These are phyloP conservation scores for Hemicrepidius hirtus DNA, from an alignment of 2,888 invertebrate species.

Conservation along the genomic window DNA sequence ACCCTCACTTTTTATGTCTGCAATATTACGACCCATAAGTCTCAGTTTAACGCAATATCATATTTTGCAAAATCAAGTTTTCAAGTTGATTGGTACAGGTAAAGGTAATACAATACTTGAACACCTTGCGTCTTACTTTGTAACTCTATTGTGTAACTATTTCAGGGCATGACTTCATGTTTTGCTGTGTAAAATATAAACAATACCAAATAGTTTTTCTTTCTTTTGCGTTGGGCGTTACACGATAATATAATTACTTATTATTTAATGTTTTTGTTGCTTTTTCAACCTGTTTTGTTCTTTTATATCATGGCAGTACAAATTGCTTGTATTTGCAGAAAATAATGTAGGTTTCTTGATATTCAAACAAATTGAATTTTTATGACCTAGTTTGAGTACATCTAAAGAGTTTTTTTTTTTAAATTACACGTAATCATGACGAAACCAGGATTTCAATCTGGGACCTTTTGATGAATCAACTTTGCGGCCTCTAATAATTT, in stretches of 20 bases:
- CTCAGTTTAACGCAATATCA: slow-evolving; percentile 21
- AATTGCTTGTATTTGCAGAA: too few relatives aligned
- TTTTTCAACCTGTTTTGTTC: background rate
- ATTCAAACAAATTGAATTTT: too few relatives aligned
- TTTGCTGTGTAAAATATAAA: slow-evolving; percentile 57
- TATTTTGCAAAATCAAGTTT: slow-evolving; percentile 23
- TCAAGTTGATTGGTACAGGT: slow-evolving; percentile 3
- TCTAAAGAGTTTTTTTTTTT: too few relatives aligned
- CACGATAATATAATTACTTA: slow-evolving; percentile 40
- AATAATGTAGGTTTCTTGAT: too few relatives aligned
- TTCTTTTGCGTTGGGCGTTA: slow-evolving; percentile 32
- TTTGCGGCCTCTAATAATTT: too few relatives aligned
- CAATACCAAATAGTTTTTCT: slow-evolving; percentile 55
- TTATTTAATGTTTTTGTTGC: slow-evolving; percentile 20
- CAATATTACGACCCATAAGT: too few relatives aligned
- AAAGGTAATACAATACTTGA: slow-evolving; percentile 32
- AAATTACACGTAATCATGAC: too few relatives aligned
- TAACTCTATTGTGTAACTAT: slow-evolving; percentile 47
- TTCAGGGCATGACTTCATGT: slow-evolving; percentile 60
- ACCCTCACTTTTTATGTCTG: background rate
- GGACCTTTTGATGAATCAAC: too few relatives aligned
- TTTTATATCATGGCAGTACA: background rate
- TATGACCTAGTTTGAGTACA: too few relatives aligned
- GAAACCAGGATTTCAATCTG: too few relatives aligned
- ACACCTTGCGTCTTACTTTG: slow-evolving; percentile 45